Evolutionary conservation across 2,113 vertebrate genomes (phyloP).

Genomic region (Guaruba guarouba): DNA sequence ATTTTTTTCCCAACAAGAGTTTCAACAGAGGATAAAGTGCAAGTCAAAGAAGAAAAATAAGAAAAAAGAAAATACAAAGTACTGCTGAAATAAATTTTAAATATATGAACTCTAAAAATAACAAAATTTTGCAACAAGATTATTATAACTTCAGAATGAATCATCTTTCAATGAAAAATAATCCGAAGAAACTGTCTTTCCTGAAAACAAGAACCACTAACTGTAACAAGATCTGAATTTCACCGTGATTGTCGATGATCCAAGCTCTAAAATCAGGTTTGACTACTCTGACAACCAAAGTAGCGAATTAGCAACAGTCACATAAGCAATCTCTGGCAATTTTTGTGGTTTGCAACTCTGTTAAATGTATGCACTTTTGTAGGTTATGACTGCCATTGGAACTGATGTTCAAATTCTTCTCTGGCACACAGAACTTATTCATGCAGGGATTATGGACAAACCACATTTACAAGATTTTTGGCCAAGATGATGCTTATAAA

Average conservation of each 20-base stretch:
- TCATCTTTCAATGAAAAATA: background rate
- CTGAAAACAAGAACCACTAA: background rate
- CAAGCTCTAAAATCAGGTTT: background rate
- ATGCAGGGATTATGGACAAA: slow-evolving; percentile 23
- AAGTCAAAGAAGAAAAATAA: background rate
- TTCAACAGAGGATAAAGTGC: background rate
- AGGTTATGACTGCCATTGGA: background rate
- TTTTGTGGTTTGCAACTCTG: background rate
- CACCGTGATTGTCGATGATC: background rate
- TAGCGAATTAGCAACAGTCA: background rate
- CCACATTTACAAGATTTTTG: slow-evolving; percentile 46
- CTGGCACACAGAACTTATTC: slow-evolving; percentile 12
- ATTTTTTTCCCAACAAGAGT: background rate
- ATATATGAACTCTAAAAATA: background rate
- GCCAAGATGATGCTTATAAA: slow-evolving; percentile 31
- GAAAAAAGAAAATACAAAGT: background rate
- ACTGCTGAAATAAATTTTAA: background rate
- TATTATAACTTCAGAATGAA: background rate
- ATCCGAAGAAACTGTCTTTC: background rate
- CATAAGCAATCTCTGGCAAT: background rate
- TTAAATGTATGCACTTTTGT: background rate
- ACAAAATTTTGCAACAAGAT: background rate
- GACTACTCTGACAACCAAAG: background rate
- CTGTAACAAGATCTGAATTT: background rate
- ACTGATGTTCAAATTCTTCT: slow-evolving; percentile 33